Conservation (phyloP, 1,140 invertebrate species). For the Oreohelix idahoensis region DNA sequence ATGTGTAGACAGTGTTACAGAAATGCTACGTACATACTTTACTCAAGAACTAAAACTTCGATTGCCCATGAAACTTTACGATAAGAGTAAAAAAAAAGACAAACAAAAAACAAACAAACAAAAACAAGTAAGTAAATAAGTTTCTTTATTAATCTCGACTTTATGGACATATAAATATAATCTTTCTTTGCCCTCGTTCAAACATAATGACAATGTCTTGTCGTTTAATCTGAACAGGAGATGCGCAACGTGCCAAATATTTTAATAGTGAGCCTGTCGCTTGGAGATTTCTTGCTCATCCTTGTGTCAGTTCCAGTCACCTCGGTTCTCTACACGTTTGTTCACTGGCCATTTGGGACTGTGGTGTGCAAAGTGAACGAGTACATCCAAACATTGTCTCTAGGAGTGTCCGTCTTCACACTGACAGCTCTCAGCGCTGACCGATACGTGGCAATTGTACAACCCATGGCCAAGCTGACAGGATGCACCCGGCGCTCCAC, state of each 20-base stretch:
- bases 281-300: slow-evolving; percentile 87
- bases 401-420: slow-evolving; percentile 94
- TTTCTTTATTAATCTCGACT: too few species aligned
- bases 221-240: slow-evolving; percentile 1
- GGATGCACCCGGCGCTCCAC: slow-evolving; percentile 71
- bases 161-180: too few species aligned
- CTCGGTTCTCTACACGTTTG: slow-evolving; percentile 86
- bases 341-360: slow-evolving; percentile 88
- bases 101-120: too few species aligned
- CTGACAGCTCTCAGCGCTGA: slow-evolving; percentile 91
- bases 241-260: slow-evolving; percentile 88
- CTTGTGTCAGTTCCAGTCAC: slow-evolving; percentile 86
- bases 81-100: too few species aligned
- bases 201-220: neutral
- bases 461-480: slow-evolving; percentile 84
- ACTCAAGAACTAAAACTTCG: too few species aligned
- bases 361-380: slow-evolving; percentile 86
- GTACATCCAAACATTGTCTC: slow-evolving; percentile 90
- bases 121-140: too few species aligned
- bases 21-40: too few species aligned
- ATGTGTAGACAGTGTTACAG: too few species aligned
- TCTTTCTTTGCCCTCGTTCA: too few species aligned
- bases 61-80: too few species aligned
- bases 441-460: slow-evolving; percentile 88
- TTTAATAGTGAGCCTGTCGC: slow-evolving; percentile 85